These are phyloP conservation scores for Aphelocoma californica DNA, from an alignment of 2,797 vertebrate species.

Conservation along the genomic window DNA sequence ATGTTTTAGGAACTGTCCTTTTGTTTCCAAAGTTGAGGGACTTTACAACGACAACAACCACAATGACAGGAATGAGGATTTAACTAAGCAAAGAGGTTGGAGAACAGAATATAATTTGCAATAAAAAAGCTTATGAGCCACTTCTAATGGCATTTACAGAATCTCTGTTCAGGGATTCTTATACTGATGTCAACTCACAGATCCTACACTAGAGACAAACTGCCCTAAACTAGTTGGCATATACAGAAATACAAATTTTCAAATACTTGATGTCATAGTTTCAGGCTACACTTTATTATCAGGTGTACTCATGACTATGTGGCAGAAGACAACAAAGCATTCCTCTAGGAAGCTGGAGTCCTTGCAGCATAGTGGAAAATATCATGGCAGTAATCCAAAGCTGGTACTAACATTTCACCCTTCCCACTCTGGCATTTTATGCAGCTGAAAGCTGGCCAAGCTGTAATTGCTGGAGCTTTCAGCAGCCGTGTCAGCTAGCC, in stretches of 20 bases:
- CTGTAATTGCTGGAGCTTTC: conserved; percentile 25
- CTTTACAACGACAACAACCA: neutral
- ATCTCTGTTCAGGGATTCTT: neutral
- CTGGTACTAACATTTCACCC: conserved; percentile 38
- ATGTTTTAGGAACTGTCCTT: neutral
- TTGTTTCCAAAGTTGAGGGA: neutral
- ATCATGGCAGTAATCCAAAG: conserved; percentile 9
- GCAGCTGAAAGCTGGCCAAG: conserved; percentile 11
- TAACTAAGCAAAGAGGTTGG: neutral
- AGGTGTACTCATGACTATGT: neutral
- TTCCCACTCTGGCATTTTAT: conserved; percentile 37
- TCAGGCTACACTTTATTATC: neutral
- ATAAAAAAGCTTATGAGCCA: neutral
- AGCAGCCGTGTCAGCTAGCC: neutral
- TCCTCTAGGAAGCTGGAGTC: neutral
- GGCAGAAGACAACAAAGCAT: neutral
- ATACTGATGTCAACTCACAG: neutral
- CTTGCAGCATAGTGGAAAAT: neutral
- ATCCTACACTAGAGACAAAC: neutral
- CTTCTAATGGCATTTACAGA: conserved; percentile 5
- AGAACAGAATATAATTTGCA: neutral
- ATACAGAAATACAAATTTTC: neutral
- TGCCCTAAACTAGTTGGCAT: neutral
- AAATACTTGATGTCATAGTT: neutral
- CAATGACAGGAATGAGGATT: neutral